Evolutionary conservation across 2,888 invertebrate genomes (phyloP), one percentile per base, ranked within the genome.

Genomic region (Arge pagana): DNA sequence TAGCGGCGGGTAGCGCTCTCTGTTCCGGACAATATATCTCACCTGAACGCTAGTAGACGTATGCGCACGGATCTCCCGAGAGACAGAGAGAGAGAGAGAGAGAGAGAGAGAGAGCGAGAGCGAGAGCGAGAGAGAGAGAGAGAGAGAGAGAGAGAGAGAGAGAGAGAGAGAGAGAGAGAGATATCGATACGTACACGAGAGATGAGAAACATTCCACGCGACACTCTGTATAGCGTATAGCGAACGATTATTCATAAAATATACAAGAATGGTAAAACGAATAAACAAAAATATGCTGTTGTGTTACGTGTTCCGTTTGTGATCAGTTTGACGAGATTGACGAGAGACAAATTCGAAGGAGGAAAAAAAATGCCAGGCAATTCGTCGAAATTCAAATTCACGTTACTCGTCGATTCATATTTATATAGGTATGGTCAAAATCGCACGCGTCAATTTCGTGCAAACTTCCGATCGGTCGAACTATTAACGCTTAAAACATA

Each of bases 301-400:
- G 57, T 50, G 41, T 64, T 63, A 67, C 53, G 60, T 56, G 57
- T 63, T 68, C 62, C 59, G 63, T 68, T 69, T 63, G 64, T 66
- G 61, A 68, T 62, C 57, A 43, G 63, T 60, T n/a, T n/a, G n/a
- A 36, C n/a, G 10, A 10, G 5, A 36, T 19, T 13, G 4, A n/a
- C 1, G 3, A 37, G 3, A 37, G 21, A 18, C 35, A 5, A 35
- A 15, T 37, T 19, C 8, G 18, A 19, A n/a, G 21, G 10, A 6
- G 23, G 13, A 33, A 15, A 33, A 4, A 33, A 13, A 21, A 21
- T 37, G 7, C 37, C 19, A 4, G 8, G 13, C 11, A 11, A 37
- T 21, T 8, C 4, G n/a, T 1, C 8, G 33, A 40, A 40, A 40
- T n/a, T n/a, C 24, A n/a, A 40, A 37, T 39, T 39, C 13, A 2